Base-by-base conservation (phyloP, 37 sponge, comb jelly and placozoan species). In the Halichondria panicea region DNA sequence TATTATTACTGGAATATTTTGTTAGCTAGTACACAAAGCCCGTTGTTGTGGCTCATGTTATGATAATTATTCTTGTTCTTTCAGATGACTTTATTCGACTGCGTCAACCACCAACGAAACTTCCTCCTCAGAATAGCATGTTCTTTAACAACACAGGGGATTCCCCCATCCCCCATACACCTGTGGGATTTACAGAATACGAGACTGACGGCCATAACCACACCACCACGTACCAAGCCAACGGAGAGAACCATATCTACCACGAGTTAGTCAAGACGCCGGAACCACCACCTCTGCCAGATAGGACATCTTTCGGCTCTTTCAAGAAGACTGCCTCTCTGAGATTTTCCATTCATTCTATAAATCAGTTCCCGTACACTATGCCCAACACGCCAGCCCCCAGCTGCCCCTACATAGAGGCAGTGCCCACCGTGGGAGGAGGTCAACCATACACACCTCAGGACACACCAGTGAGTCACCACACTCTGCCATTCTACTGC, bases 211-310 rank as follows among this genome's bases (percentile, higher is more conserved):
- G 63, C 13, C 46, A 60, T 35, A 64, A 52, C 66, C 73, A 82
- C 73, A 67, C 82, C 11, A 42, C 74, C 40, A 55, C 74, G 54
- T 82, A 82, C 56, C 55, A 72, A 19, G 30, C 64, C 4, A 69
- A 43, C 2, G 82, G 82, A 0, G 18, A 71, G 41, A 7, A 28
- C 1, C 81, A 81, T 40, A 46, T 48, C 4, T 82, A 82, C 43
- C 74, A 71, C 25, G 82, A 82, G 72, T 44, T 66, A 11, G 36
- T 31, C 34, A 21, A 63, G 34, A 18, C 13, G 50, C 50, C 50
- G 9, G 50, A 48, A 18, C 50, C 55, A 71, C 8, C 30, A 11
- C 32, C 2, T 18, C 30, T 4, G 37, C 55, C 54, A 27, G 55
- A 30, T 43, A 28, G 8, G 8, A 4, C 35, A 4, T 36, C 4